Base-by-base conservation (phyloP, 1,140 invertebrate species). In the Frieseomelitta varia region DNA sequence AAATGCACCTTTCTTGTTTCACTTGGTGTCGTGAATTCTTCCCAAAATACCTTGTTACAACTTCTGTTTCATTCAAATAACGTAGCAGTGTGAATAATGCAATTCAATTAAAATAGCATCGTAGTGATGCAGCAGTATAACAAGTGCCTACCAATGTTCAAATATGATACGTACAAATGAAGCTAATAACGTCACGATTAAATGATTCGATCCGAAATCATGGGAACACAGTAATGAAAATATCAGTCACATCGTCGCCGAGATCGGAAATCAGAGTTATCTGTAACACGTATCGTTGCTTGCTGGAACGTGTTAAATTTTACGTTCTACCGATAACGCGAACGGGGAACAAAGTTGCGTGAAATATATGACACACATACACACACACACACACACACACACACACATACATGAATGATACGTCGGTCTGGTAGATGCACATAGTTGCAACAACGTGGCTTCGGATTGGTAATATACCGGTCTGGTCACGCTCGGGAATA, bases 401-500 rank as follows among this genome's bases (percentile, higher is more conserved):
- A 61, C 56, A 47, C 34, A 34, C 24, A 56, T 47, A 76, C 56
- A 27, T 6, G 39, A 47, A 47, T 47, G 8, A 47, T 47, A 34
- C 74, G n/a, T 76, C 34, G 56, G 74, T 73, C 27, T 53, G 4
- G 39, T 47, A 27, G 39, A 73, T 34, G 55, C 34, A 61, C 21
- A 30, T 30, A 30, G 56, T 61, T 61, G 51, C 74, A n/a, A 15
- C 74, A n/a, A 15, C 74, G 21, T 39, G 56, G 56, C 17, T 53
- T 8, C n/a, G 71, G 71, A 76, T 61, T 76, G 61, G 21, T 61
- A 61, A 47, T 47, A 27, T 76, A 76, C 74, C 74, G 74, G 74
- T 76, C 74, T 58, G 56, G 55, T 76, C 74, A 76, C 55, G 56
- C 74, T 61, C 55, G 34, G 47, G 74, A 76, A 76, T 76, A 76